Evolutionary conservation across 2,888 invertebrate genomes (phyloP).

Genomic region (Acanthopleura granulata): DNA sequence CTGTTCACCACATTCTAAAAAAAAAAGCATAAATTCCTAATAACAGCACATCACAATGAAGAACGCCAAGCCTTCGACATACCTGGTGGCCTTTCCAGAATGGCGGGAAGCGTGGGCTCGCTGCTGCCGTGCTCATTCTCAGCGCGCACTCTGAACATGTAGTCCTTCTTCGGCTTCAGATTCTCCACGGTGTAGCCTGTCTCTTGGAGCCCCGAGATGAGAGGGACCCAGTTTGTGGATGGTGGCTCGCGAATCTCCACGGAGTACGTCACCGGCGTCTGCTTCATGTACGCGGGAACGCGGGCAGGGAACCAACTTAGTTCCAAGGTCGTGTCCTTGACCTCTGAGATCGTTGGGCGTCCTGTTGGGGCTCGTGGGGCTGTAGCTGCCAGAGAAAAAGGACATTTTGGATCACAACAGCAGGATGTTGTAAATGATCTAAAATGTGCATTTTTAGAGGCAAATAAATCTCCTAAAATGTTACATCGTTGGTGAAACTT

Average conservation of each 20-base stretch:
- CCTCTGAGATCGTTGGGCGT: conserved; percentile 90
- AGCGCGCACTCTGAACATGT: conserved; percentile 94
- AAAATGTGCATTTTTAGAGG: no score
- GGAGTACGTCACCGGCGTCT: conserved; percentile 91
- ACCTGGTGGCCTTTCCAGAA: conserved; percentile 53
- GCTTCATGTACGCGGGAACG: conserved; percentile 79
- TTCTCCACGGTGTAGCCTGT: conserved; percentile 33
- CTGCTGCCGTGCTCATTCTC: conserved; percentile 97
- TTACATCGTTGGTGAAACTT: no score
- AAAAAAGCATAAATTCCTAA: no score
- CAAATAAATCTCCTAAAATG: no score
- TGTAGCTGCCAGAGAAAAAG: not conserved
- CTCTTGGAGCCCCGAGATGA: conserved; percentile 20
- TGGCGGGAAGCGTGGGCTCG: conserved; percentile 60
- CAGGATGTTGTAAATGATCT: no score
- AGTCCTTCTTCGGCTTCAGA: conserved; percentile 91
- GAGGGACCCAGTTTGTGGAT: not conserved
- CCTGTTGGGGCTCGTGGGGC: conserved; percentile 72
- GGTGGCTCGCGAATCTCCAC: conserved; percentile 75
- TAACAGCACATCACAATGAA: no score
- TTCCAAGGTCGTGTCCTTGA: conserved; percentile 89
- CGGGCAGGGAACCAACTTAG: conserved; percentile 96
- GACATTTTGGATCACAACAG: no score
- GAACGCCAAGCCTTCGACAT: conserved; percentile 22
- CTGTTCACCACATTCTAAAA: no score